These are phyloP conservation scores for Formicarius rufipectus DNA, from an alignment of 2,113 vertebrate species.

Conservation along the genomic window DNA sequence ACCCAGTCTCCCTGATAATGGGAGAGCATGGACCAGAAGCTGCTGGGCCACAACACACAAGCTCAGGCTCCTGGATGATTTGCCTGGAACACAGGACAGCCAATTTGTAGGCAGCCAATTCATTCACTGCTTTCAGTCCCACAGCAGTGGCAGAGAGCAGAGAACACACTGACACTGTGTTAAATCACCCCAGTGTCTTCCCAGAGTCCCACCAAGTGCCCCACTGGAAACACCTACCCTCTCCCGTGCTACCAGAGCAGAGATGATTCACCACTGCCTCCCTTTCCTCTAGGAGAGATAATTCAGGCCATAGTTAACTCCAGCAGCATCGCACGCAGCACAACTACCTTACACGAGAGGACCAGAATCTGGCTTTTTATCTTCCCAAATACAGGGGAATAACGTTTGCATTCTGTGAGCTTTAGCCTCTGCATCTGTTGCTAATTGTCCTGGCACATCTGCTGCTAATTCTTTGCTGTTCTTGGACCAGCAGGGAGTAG, in stretches of 20 bases:
- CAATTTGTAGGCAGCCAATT: not conserved
- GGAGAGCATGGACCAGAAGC: fast-evolving
- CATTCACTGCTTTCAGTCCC: not conserved
- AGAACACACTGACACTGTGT: not conserved
- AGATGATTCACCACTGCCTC: fast-evolving
- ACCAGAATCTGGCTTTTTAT: slow-evolving; percentile 44
- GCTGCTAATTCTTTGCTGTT: slow-evolving; percentile 62
- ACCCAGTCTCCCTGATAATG: fast-evolving
- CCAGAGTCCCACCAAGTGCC: fast-evolving
- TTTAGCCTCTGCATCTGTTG: slow-evolving; percentile 66
- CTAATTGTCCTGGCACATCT: slow-evolving; percentile 68
- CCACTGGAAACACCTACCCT: not conserved
- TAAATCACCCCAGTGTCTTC: not conserved
- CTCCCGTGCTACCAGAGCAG: not conserved
- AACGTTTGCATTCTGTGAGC: slow-evolving; percentile 44
- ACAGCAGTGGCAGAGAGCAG: not conserved
- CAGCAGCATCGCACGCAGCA: not conserved
- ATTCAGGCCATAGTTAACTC: not conserved
- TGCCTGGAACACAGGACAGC: fast-evolving
- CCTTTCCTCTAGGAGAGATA: not conserved
- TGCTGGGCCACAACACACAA: fast-evolving
- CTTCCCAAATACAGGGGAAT: slow-evolving; percentile 25
- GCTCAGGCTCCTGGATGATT: fast-evolving
- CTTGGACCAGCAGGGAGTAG: slow-evolving; percentile 64
- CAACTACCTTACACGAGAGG: not conserved